Evolutionary conservation across 2,113 vertebrate species (phyloP).

Genomic region (Paedocypris sp.): DNA sequence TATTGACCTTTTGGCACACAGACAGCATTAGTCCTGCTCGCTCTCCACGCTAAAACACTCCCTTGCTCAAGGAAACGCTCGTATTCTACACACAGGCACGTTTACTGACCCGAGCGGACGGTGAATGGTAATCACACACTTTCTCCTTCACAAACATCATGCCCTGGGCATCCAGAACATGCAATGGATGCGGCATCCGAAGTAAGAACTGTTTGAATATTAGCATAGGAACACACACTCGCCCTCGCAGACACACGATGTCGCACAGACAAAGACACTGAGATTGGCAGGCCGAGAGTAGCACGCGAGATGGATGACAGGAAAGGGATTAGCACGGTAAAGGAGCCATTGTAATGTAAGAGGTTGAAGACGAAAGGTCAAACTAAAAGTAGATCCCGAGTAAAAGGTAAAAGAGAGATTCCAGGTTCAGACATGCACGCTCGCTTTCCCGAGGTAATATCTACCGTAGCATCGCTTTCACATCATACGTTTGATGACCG

Average conservation of each 20-base stretch:
- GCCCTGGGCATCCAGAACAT: constrained; percentile 32
- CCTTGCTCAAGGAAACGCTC: too few relatives aligned
- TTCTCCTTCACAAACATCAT: constrained; percentile 18
- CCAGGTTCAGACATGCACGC: constrained; percentile 24
- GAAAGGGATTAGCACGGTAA: constrained; percentile 5
- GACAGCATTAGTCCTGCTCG: constrained; percentile 26
- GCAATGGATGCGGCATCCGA: constrained; percentile 16
- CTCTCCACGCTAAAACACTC: constrained; percentile 1
- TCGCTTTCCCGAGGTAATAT: constrained; percentile 46
- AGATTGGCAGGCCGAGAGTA: neutral
- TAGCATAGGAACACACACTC: constrained; percentile 24
- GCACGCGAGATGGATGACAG: neutral
- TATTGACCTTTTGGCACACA: constrained; percentile 36
- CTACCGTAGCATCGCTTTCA: constrained; percentile 28
- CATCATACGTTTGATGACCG: constrained; percentile 22
- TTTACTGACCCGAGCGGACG: constrained; percentile 10
- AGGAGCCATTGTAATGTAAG: constrained; percentile 25
- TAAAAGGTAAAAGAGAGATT: constrained; percentile 38
- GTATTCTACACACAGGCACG: constrained; percentile 21
- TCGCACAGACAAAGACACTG: too few relatives aligned
- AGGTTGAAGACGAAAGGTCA: constrained; percentile 14
- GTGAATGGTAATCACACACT: constrained; percentile 11
- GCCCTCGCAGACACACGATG: constrained; percentile 14
- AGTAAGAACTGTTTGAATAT: constrained; percentile 15
- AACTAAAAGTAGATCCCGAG: constrained; percentile 35